Base-by-base conservation (phyloP, 2,797 vertebrate species). In the Perodicticus potto region DNA sequence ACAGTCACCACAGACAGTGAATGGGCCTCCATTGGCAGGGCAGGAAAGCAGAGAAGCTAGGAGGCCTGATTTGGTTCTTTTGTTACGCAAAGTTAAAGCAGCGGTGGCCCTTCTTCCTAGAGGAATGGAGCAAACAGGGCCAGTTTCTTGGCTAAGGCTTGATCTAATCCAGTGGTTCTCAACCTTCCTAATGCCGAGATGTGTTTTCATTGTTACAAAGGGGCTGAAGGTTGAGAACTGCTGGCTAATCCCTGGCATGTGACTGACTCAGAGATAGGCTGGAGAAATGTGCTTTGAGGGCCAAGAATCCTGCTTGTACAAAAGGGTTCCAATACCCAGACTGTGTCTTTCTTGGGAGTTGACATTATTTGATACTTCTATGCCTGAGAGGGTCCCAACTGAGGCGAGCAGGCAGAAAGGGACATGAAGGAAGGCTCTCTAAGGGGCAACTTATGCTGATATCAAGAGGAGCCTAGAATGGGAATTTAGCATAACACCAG, bases 241-340 rank as follows among this genome's bases (percentile, higher is more conserved):
- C 14, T 53, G 49, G 49, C 45, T 74, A 23, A 65, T 57, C 40
- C 17, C 63, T 78, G 57, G 20, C 53, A 86, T 83, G 49, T 92
- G 69, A 57, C 6, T 97, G 85, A 90, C 73, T 70, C 80, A 45
- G 14, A n/a, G 32, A 86, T 14, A 94, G 20, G 34, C n/a, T 83
- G 45, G 43, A 87, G 86, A 85, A 95, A 76, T 29, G 61, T 12
- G 55, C 37, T 29, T 11, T 43, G 32, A 25, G 72, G 49, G 7
- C 27, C 74, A 73, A 87, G 10, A 63, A 25, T 11, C 43, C 3
- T 53, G 13, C 19, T 12, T 37, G 17, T 70, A 22, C 55, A 81
- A 93, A 65, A 95, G 32, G 27, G 32, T n/a, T 65, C 57, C 77
- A 69, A 81, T 11, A 81, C 1, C 55, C 37, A 85, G 57, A 61